A percentile compares a stretch with the other conserved stretches of the same genome.
Evolutionary conservation across 2,888 invertebrate genomes (phyloP).

Genomic region (Flexamia atlantica): DNA sequence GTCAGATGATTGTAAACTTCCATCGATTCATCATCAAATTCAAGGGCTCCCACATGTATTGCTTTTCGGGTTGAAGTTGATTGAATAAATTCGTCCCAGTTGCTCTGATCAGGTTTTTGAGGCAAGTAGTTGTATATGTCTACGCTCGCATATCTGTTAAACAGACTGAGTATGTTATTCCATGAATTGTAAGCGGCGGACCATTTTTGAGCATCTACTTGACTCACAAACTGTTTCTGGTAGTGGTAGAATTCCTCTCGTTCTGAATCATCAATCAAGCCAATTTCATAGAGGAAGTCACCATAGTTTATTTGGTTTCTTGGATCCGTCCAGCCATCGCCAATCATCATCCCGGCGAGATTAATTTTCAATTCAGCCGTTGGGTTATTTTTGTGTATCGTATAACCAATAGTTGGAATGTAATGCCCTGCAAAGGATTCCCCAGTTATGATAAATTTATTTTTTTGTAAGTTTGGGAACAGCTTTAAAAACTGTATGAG

Average conservation of each 20-base stretch:
- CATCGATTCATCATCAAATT: constrained; percentile 80
- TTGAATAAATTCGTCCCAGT: constrained; percentile 66
- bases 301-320: constrained; percentile 87
- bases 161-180: constrained; percentile 9
- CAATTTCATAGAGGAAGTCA: constrained; percentile 88
- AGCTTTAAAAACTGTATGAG: constrained; percentile 89
- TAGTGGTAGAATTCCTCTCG: constrained; percentile 79
- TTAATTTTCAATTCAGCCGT: constrained; percentile 82
- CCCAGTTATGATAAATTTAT: constrained; percentile 91
- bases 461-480: constrained; percentile 85
- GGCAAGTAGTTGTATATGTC: constrained; percentile 44
- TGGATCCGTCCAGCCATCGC: constrained; percentile 90
- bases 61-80: constrained; percentile 73
- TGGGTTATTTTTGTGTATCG: constrained; percentile 82
- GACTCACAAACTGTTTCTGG: constrained; percentile 79
- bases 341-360: constrained; percentile 84
- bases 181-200: neutral
- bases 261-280: constrained; percentile 77
- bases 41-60: constrained; percentile 90
- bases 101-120: constrained; percentile 4
- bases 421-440: constrained; percentile 93
- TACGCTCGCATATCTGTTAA: constrained; percentile 9
- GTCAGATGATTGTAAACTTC: constrained; percentile 85
- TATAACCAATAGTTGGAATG: constrained; percentile 86
- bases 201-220: constrained; percentile 76